A percentile compares a stretch with the other conserved stretches of the same genome.
These are phyloP conservation scores for Phasia obesa DNA, from an alignment of 2,888 invertebrate species.

Conservation along the genomic window DNA sequence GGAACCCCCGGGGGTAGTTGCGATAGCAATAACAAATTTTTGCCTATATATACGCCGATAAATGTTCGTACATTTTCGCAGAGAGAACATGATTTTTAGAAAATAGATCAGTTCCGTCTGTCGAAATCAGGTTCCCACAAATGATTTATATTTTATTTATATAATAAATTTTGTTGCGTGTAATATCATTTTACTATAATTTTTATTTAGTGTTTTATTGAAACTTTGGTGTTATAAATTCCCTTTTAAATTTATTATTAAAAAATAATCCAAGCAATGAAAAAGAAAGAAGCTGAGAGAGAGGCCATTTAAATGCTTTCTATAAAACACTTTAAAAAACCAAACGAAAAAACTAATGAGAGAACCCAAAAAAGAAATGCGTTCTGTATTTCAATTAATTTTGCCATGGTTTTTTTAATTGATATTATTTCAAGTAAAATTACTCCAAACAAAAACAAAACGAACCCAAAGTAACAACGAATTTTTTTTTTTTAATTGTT, in stretches of 20 bases:
- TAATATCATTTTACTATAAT: slow-evolving; percentile 20
- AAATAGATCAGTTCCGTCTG: no score
- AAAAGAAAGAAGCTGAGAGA: slow-evolving; percentile 26
- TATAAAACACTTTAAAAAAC: slow-evolving; percentile 62
- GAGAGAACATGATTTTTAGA: no score
- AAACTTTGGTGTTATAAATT: slow-evolving; percentile 43
- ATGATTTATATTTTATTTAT: no score
- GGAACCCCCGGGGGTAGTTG: no score
- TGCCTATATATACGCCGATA: no score
- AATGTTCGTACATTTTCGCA: no score
- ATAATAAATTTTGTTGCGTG: background rate
- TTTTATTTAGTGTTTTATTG: slow-evolving; percentile 45
- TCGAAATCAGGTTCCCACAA: no score
- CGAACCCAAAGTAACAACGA: slow-evolving; percentile 38
- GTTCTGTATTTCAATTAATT: slow-evolving; percentile 32
- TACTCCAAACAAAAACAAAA: slow-evolving; percentile 10
- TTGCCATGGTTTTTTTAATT: slow-evolving; percentile 23
- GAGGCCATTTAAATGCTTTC: slow-evolving; percentile 55
- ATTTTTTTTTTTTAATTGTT: slow-evolving; percentile 67
- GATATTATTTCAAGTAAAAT: slow-evolving; percentile 4
- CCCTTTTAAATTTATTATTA: slow-evolving; percentile 12
- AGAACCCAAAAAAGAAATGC: slow-evolving; percentile 22
- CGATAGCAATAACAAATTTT: no score
- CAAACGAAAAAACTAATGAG: slow-evolving; percentile 20
- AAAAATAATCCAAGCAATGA: slow-evolving; percentile 1